Conservation (phyloP, 1,140 invertebrate species). For the Lycorma delicatula region DNA sequence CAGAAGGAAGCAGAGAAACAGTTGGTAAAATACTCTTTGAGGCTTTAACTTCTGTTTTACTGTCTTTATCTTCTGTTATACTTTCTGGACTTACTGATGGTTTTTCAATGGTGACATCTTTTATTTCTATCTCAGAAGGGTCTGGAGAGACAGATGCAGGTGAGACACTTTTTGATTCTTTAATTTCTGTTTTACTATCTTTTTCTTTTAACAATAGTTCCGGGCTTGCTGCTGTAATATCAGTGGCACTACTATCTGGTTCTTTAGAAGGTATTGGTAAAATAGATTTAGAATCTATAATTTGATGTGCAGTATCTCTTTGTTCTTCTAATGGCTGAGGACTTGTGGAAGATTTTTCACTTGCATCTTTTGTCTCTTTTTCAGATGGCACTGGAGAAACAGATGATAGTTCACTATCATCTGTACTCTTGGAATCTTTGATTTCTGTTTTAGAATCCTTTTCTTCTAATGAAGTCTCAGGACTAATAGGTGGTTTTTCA, state of each 20-base stretch:
- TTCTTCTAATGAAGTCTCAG: too few species aligned
- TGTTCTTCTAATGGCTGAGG: slow-evolving; percentile 12
- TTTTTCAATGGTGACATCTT: too few species aligned
- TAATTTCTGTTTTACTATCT: too few species aligned
- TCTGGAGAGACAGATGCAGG: too few species aligned
- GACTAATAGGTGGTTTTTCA: too few species aligned
- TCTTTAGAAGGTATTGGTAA: slow-evolving; percentile 5
- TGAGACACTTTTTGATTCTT: too few species aligned
- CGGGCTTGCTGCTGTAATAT: background rate
- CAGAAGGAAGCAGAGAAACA: too few species aligned
- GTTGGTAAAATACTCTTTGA: too few species aligned
- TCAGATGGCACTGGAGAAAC: slow-evolving; percentile 11
- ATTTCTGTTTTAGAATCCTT: too few species aligned
- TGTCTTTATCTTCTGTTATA: background rate
- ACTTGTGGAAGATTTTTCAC: slow-evolving; percentile 16
- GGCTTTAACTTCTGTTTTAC: background rate
- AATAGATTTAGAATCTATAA: slow-evolving; percentile 17
- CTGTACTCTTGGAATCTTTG: background rate
- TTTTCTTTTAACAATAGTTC: too few species aligned
- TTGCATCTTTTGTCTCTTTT: background rate
- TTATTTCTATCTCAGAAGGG: too few species aligned
- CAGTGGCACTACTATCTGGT: background rate
- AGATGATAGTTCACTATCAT: background rate
- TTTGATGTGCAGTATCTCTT: slow-evolving; percentile 16
- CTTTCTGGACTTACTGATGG: too few species aligned